Base-by-base conservation (phyloP, 2,113 vertebrate species). In the Heterotis niloticus region DNA sequence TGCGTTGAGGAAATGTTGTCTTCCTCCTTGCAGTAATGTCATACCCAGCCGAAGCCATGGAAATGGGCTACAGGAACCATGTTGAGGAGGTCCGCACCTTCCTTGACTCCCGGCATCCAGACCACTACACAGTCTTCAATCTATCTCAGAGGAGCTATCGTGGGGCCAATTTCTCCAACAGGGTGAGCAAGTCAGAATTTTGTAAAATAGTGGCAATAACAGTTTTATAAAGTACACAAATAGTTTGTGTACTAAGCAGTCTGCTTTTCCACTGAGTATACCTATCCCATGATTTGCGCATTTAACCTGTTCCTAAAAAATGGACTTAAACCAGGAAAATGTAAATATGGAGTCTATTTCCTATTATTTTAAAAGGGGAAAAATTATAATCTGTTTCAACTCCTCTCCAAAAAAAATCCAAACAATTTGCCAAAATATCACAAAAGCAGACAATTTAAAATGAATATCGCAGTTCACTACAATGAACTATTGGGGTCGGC, bases 121-220 rank as follows among this genome's bases (percentile, higher is more conserved):
- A 99, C 89, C 98, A 98, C 90, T 99, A 99, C 90, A 98, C 97
- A 0, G 95, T 99, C 84, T 99, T 99, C 90, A 99, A 99, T 88
- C 87, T 99, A 78, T 98, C 96, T 0, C 96, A 96, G 85, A 96
- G 96, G 87, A 97, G 95, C 81, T 99, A 99, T 86, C 94, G 97
- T 60, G 96, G 95, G 77, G 96, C 96, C 92, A 98, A 96, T 90
- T 99, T 99, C 88, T 97, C 98, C 86, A 99, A 98, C 90, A 90
- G 98, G 93, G 98, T 99, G 90, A 93, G 68, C 17, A 29, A 17
- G 14, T 70, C 14, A 11, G 18, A 28, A 26, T 26, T 26, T n/a
- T 4, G n/a, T 66, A 4, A 66, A 66, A n/a, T 26, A n/a, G 64
- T 66, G 20, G 3, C n/a, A 4, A n/a, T 24, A 18, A 64, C 64